Percentiles rank a stretch among this genome's conserved stretches.
These are phyloP conservation scores for Sciaenops ocellatus DNA, from an alignment of 2,797 vertebrate species.

Conservation along the genomic window DNA sequence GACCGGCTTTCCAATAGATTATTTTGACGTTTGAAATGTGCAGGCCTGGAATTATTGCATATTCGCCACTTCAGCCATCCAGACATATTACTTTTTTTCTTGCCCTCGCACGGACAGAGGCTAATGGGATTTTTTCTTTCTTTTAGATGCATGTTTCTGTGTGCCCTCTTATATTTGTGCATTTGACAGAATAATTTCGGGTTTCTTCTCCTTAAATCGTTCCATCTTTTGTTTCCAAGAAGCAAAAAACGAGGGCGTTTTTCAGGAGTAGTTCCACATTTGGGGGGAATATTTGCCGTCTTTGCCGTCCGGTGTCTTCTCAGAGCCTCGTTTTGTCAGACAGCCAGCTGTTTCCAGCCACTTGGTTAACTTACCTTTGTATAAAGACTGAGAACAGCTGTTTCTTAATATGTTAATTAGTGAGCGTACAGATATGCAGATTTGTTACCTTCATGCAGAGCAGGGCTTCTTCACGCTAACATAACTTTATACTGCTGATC, in stretches of 20 bases:
- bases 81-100: constrained; percentile 58
- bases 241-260: no score
- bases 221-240: constrained; percentile 1
- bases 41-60: constrained; percentile 64
- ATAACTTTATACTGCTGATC: neutral
- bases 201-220: constrained; percentile 6
- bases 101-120: constrained; percentile 58
- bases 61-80: constrained; percentile 58
- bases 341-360: constrained; percentile 23
- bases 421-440: neutral
- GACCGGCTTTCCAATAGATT: constrained; percentile 64
- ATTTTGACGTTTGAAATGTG: constrained; percentile 60
- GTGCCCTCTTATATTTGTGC: constrained; percentile 2
- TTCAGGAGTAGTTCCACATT: neutral
- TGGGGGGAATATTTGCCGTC: neutral
- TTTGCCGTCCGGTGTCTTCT: neutral
- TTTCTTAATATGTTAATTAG: no score
- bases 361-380: constrained; percentile 1
- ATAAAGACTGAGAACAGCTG: constrained; percentile 6
- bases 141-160: constrained; percentile 38
- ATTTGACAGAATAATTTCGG: neutral
- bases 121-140: constrained; percentile 55
- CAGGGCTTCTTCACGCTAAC: neutral
- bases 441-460: neutral
- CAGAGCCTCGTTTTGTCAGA: constrained; percentile 8